Base-by-base conservation (phyloP, 2,113 vertebrate genomes). In the Periophthalmodon schlosseri region DNA sequence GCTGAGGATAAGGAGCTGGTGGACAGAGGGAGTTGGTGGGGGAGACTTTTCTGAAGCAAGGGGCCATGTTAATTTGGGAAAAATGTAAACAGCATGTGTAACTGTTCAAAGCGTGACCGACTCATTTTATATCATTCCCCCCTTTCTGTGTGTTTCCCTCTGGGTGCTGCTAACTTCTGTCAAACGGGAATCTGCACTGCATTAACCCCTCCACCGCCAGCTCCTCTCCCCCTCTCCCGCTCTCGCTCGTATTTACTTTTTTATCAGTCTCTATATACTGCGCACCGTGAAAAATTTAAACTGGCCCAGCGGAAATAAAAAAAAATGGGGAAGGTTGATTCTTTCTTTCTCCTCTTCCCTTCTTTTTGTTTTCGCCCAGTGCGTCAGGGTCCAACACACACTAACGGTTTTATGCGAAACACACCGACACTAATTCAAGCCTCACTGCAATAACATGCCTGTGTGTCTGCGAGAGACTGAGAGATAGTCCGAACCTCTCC, bases 41-140 rank as follows among this genome's bases (percentile, higher is more conserved):
- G 79, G 87, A 88, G 89, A 81, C 89, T 86, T 90, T 87, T 84
- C 83, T 93, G 84, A 89, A 92, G 90, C 87, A 87, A 93, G 92
- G 93, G 94, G 93, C 93, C 94, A 94, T 94, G 94, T 94, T 94
- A 94, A 95, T 94, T 94, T 94, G 93, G 93, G 90, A 95, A 94
- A 95, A 95, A 94, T 95, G 93, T 95, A 94, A 95, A 94, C 93
- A 94, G 94, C 94, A 95, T 95, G 93, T 95, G 94, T 93, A 94
- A 95, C 93, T 95, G 93, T 93, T 94, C 93, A 94, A 94, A 94
- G 93, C 93, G 93, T 95, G 93, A 95, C 94, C 93, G 91, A 92
- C 92, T 94, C 91, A 94, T 94, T 94, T 94, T 94, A 94, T 94
- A 94, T 93, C 93, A 94, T 91, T 87, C 91, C 89, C 89, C 88